Conservation (phyloP, 2,113 vertebrate species). For the Xyrauchen texanus region DNA sequence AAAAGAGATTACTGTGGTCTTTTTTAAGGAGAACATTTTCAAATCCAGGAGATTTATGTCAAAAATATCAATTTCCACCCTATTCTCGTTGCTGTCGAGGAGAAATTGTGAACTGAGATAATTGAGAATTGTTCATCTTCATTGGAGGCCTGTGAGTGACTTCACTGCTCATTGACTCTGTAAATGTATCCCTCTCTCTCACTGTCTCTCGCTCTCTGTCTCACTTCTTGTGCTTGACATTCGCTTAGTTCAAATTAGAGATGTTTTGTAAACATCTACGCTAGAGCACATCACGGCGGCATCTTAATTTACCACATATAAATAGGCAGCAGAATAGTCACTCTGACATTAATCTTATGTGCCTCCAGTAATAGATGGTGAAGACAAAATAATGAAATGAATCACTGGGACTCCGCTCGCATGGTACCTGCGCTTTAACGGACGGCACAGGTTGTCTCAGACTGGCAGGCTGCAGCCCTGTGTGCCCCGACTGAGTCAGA, state of each 20-base stretch:
- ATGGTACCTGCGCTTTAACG: slow-evolving; percentile 36
- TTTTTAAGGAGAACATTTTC: too few relatives aligned
- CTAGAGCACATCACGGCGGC: slow-evolving; percentile 65
- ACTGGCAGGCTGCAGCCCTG: slow-evolving; percentile 68
- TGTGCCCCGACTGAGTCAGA: slow-evolving; percentile 58
- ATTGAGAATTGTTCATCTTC: neutral
- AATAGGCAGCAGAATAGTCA: slow-evolving; percentile 65
- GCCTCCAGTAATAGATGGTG: slow-evolving; percentile 68
- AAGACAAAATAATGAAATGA: slow-evolving; percentile 72
- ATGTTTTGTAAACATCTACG: slow-evolving; percentile 59
- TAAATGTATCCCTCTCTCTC: slow-evolving; percentile 19
- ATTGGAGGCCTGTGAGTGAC: neutral
- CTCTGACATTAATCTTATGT: slow-evolving; percentile 67
- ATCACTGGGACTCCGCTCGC: slow-evolving; percentile 56
- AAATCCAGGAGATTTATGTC: neutral
- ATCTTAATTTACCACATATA: slow-evolving; percentile 71
- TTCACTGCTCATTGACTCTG: slow-evolving; percentile 24
- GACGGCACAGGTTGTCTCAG: slow-evolving; percentile 64
- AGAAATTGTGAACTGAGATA: neutral
- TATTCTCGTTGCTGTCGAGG: neutral
- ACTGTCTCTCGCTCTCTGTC: slow-evolving; percentile 22
- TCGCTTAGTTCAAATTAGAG: slow-evolving; percentile 56
- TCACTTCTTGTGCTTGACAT: slow-evolving; percentile 3
- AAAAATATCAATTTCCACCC: too few relatives aligned
- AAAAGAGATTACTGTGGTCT: too few relatives aligned